Evolutionary conservation across 2,888 invertebrate species (phyloP), one percentile per base, ranked within the genome.

Genomic region (Octodonta nipae): DNA sequence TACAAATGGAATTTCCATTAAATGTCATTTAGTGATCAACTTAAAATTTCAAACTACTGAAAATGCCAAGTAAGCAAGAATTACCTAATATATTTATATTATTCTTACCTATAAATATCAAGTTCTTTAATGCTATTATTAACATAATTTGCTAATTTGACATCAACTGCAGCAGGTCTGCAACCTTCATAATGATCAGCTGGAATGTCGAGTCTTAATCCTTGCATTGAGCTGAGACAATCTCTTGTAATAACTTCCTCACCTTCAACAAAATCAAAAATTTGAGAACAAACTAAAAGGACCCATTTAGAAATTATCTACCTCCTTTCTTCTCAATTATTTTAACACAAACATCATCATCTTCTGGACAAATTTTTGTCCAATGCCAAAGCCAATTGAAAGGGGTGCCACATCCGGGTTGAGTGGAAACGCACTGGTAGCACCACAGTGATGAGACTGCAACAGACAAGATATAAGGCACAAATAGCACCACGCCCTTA

Each of bases 161-260:
- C 68, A 60, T 89, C 86, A 46, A 71, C 71, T 1, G 85, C 79
- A 13, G 86, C 82, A 5, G 76, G 70, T 33, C 88, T 69, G 50
- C 89, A 91, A 0, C 91, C 91, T 63, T 91, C 89, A 55, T 89
- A 91, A 37, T 78, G 81, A 56, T 91, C 89, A 0, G 88, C 85
- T 4, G 89, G 89, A 46, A 91, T 82, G 50, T 91, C 91, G 3
- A 78, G 83, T 32, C 89, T 68, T 45, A 83, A 73, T 20, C 72
- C 76, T 52, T 72, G 71, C 35, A 89, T 64, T 22, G 78, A 73
- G 53, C 88, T 89, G 26, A 89, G 60, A 55, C 91, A 91, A 45
- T 86, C 83, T 46, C 91, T 68, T 1, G 84, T 89, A 27, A 89
- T 81, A 0, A 82, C 68, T 50, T 74, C 72, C 52, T 80, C 74